Conservation (phyloP, 1,140 invertebrate species). For the Drosophila oshimai region DNA sequence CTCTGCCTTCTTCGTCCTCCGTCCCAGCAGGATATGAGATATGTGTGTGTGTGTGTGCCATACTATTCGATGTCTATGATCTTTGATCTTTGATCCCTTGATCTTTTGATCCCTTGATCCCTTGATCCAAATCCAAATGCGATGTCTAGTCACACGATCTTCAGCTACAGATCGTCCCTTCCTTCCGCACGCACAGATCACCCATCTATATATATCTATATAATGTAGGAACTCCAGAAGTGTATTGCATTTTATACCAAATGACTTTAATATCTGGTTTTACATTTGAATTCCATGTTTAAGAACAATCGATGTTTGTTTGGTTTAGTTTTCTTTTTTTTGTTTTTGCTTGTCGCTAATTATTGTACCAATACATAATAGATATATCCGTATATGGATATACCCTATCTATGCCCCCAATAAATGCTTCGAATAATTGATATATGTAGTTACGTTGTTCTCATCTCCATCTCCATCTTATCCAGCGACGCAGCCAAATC, state of each 20-base stretch:
- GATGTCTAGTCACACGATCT: slow-evolving; percentile 9
- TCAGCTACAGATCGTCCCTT: not conserved
- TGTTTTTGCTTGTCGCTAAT: slow-evolving; percentile 69
- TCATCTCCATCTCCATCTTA: not conserved
- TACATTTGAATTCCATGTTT: slow-evolving; percentile 79
- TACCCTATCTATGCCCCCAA: slow-evolving; percentile 58
- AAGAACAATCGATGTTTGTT: slow-evolving; percentile 77
- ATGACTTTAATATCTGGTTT: slow-evolving; percentile 78
- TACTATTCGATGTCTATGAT: not conserved
- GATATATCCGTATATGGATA: slow-evolving; percentile 43
- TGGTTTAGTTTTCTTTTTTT: slow-evolving; percentile 14
- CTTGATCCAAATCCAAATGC: not conserved
- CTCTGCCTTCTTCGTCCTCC: slow-evolving; percentile 11
- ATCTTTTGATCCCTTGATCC: not conserved
- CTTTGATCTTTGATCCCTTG: not conserved
- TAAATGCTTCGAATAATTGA: slow-evolving; percentile 80
- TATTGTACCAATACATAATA: slow-evolving; percentile 78
- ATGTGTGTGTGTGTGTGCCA: not conserved
- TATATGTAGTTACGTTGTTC: slow-evolving; percentile 69
- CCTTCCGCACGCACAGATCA: not conserved
- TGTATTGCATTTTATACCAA: slow-evolving; percentile 72
- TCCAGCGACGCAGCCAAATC: not conserved
- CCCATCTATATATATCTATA: not conserved
- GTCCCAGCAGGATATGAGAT: slow-evolving; percentile 10
- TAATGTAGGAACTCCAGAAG: slow-evolving; percentile 29